Base-by-base conservation (phyloP, 2,888 invertebrate species). In the Eustalomyia histrio region DNA sequence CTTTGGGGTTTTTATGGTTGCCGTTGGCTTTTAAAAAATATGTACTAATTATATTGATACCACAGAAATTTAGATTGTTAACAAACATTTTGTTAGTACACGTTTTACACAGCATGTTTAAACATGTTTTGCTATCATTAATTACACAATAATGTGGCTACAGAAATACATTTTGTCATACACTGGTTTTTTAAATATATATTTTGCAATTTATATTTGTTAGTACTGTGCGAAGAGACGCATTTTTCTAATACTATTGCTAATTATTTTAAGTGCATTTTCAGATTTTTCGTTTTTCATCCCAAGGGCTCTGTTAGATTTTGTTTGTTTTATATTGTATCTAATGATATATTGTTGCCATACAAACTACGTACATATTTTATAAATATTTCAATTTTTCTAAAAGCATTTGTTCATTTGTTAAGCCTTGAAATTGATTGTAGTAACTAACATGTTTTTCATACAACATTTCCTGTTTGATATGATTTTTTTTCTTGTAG, bases 261-360 rank as follows among this genome's bases (percentile, higher is more conserved):
- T 81, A 81, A 81, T 81, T 75, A 81, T 67, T 78, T 81, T 81
- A 81, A 81, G 78, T 78, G 74, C 81, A 74, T 67, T 81, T 75
- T 57, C 78, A 78, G 67, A 81, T 81, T 81, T 79, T 69, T n/a
- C n/a, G 18, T 65, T 18, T 74, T 47, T 61, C 68, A 33, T 55
- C 72, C 60, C 78, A 60, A 53, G 53, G 67, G 53, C 21, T 69
- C 18, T 35, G 53, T 60, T 53, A 43, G 7, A 35, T 35, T 9
- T 63, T 14, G 39, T 78, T 55, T 33, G 14, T 18, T 47, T 60
- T 58, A 39, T 17, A 4, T 35, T 17, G 6, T 61, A 67, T 75
- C 74, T 60, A 39, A 12, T 53, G 53, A 67, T 61, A 60, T 47
- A 17, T 16, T 64, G 63, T 73, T 63, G 64, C 47, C 55, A 73